These are phyloP conservation scores for Cantharis rustica DNA, from an alignment of 2,888 invertebrate genomes.

Conservation along the genomic window DNA sequence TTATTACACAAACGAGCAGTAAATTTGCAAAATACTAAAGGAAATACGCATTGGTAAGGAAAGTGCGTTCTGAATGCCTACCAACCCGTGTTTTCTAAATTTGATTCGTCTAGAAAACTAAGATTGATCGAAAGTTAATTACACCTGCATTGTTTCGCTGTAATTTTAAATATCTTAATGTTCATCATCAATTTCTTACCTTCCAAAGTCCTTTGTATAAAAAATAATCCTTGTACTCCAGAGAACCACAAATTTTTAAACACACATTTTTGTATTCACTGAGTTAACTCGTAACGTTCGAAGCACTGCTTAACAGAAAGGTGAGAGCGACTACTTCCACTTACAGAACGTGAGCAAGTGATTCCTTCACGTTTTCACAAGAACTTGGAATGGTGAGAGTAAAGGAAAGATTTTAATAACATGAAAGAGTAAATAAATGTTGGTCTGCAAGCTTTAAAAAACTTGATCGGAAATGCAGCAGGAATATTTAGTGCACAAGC, in stretches of 20 bases:
- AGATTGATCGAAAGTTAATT: neutral
- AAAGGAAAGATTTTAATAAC: neutral
- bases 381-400: neutral
- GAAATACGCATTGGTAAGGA: neutral
- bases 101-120: neutral
- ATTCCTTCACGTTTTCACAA: neutral
- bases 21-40: neutral
- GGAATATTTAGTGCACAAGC: neutral
- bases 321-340: neutral
- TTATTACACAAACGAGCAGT: neutral
- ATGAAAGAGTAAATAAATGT: neutral
- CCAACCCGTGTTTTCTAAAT: neutral
- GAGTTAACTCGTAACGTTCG: neutral
- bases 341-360: neutral
- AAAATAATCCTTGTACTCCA: neutral
- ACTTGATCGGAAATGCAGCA: neutral
- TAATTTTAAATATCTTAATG: neutral
- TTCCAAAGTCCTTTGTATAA: neutral
- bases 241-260: neutral
- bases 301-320: neutral
- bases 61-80: neutral
- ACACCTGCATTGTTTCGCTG: too few species aligned
- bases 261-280: neutral
- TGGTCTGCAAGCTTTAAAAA: neutral
- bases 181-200: neutral